A percentile compares a stretch with the other conserved stretches of the same genome.
Conservation (phyloP, 2,888 invertebrate species). For the Lasioglossum villosulum region DNA sequence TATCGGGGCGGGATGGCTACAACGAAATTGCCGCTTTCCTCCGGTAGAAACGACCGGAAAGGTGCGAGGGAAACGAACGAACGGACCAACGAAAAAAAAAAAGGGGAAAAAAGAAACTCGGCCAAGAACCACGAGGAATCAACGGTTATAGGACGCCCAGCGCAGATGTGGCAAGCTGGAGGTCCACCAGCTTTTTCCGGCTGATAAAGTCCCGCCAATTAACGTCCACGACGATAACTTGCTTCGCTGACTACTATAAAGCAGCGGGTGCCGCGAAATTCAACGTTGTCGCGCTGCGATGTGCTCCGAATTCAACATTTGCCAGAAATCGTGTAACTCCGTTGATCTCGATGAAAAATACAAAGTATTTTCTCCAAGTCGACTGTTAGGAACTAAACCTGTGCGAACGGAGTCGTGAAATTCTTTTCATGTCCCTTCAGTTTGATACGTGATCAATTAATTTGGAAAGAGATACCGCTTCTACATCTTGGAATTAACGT, state of each 20-base stretch:
- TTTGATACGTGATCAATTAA: neutral
- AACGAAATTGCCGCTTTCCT: conserved; percentile 59
- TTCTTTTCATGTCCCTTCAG: too few relatives aligned
- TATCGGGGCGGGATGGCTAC: conserved; percentile 45
- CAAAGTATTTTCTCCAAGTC: too few relatives aligned
- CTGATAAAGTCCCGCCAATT: conserved; percentile 65
- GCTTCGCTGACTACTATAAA: conserved; percentile 35
- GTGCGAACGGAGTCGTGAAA: too few relatives aligned
- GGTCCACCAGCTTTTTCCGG: conserved; percentile 50
- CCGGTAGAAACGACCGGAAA: conserved; percentile 19
- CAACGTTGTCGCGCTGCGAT: too few relatives aligned
- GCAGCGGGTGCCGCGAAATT: conserved; percentile 16
- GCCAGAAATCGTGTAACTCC: neutral
- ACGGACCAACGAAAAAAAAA: neutral
- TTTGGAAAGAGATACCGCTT: neutral
- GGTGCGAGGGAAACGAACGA: conserved; percentile 4
- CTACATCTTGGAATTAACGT: too few relatives aligned
- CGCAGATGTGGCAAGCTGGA: conserved; percentile 36
- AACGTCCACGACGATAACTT: conserved; percentile 53
- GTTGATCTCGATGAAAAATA: neutral
- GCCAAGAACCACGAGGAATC: conserved; percentile 30
- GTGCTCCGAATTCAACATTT: neutral
- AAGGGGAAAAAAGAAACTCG: neutral
- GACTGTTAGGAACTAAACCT: neutral
- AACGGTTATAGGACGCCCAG: conserved; percentile 43